Base-by-base conservation (phyloP, 2,888 invertebrate species). In the Phasia obesa region DNA sequence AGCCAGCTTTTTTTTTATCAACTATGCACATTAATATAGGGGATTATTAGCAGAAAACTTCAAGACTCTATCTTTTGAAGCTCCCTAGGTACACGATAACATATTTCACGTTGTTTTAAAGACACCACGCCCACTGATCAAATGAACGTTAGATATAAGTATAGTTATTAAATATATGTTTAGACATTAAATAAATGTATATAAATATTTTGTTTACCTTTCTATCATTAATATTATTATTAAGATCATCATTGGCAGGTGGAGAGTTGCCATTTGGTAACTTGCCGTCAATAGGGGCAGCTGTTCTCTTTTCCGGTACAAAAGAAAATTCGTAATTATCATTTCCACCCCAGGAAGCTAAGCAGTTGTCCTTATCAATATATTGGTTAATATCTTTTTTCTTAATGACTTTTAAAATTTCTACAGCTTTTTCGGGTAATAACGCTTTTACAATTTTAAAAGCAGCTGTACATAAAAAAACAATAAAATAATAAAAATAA, bases 361-460 rank as follows among this genome's bases (percentile, higher is more conserved):
- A 91, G n/a, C 95, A 94, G 87, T 97, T 95, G 83, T 96, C 95
- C 0, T 94, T 93, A 64, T 94, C 92, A 2, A 98, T 95, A 88
- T 93, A 94, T 17, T 95, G 95, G 82, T 94, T 94, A 59, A 98
- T 92, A 17, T 93, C 94, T 81, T 94, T 94, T 89, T 96, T 96
- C 71, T 93, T 94, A 0, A 97, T 93, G 92, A 97, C 96, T 90
- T 96, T 97, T 90, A 98, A 96, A 91, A 95, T 95, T 88, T 97
- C 95, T 21, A 97, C 95, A 13, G 97, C 97, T 90, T 96, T 96
- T 0, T 97, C 94, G 2, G 97, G 98, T 70, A 99, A 90, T 92
- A 97, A 93, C 0, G 94, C 93, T 91, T 97, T 98, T 9, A 98
- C 95, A 53, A 98, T 93, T 92, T 96, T 97, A 92, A 98, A 98